phyloP scores from a whole-genome alignment of 1,140 invertebrate genomes.

The Phymastichus coffea region DNA sequence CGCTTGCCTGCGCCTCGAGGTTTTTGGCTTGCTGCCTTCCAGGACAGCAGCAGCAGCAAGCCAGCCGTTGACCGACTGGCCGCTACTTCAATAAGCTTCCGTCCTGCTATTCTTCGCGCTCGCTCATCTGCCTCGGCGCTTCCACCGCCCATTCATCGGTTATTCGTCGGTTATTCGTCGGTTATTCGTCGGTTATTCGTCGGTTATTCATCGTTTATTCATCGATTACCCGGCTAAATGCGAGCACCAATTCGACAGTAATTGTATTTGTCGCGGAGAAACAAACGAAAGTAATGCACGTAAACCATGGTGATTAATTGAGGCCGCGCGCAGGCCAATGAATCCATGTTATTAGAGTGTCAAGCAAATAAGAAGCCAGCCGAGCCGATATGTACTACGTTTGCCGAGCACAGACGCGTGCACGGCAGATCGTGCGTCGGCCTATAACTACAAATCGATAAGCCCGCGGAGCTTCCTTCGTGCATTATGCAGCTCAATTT shows the following conservation, averaged over 20 bases:
- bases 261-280: neutral
- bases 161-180: too few species aligned
- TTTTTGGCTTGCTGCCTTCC: neutral
- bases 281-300: neutral
- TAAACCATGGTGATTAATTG: conserved; percentile 1
- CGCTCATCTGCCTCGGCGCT: too few species aligned
- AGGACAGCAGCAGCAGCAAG: too few species aligned
- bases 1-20: neutral
- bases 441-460: conserved; percentile 12
- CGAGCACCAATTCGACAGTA: neutral
- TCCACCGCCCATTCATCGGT: too few species aligned
- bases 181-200: too few species aligned
- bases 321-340: too few species aligned
- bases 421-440: neutral
- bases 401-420: neutral
- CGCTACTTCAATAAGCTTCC: too few species aligned
- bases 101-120: too few species aligned
- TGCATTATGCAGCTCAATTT: conserved; percentile 29
- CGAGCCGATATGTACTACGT: neutral
- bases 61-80: too few species aligned
- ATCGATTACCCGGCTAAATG: too few species aligned
- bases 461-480: conserved; percentile 8
- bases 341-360: conserved; percentile 9
- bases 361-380: neutral
- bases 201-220: too few species aligned